Conservation (phyloP, 2,888 invertebrate genomes). For the Ellobium chinense region DNA sequence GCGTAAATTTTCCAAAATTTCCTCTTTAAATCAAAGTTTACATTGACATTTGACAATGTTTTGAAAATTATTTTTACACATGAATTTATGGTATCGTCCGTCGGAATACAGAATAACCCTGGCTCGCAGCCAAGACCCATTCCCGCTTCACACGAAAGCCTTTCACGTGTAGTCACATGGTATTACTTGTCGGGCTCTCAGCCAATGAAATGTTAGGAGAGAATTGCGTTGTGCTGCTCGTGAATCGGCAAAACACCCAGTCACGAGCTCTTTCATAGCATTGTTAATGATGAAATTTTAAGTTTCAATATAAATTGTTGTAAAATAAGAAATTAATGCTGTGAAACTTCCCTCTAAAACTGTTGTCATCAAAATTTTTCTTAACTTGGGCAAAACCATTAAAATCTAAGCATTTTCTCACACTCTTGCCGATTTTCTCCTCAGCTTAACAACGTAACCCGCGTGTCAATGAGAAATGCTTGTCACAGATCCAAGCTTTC, state of each 20-base stretch:
- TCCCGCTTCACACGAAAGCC: slow-evolving; percentile 6
- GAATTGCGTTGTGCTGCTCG: neutral
- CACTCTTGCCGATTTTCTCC: neutral
- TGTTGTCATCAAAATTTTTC: neutral
- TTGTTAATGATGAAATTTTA: neutral
- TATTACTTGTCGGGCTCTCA: neutral
- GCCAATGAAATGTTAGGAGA: slow-evolving; percentile 28
- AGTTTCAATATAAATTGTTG: neutral
- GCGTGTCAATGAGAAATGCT: too few species aligned
- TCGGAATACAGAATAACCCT: neutral
- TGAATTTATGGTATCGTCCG: neutral
- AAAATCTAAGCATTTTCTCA: neutral
- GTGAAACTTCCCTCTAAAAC: neutral
- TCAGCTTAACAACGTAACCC: too few species aligned
- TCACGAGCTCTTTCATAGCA: neutral
- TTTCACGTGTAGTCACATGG: slow-evolving; percentile 8
- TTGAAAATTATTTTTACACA: slow-evolving; percentile 18
- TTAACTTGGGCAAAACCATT: neutral
- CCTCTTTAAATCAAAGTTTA: slow-evolving; percentile 8
- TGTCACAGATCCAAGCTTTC: too few species aligned
- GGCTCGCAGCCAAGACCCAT: slow-evolving; percentile 32
- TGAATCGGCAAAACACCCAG: neutral
- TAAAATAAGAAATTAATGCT: neutral
- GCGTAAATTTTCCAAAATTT: neutral
- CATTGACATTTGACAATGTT: slow-evolving; percentile 15